These are phyloP conservation scores for Bucco capensis DNA, from an alignment of 2,113 vertebrate species.

Conservation along the genomic window DNA sequence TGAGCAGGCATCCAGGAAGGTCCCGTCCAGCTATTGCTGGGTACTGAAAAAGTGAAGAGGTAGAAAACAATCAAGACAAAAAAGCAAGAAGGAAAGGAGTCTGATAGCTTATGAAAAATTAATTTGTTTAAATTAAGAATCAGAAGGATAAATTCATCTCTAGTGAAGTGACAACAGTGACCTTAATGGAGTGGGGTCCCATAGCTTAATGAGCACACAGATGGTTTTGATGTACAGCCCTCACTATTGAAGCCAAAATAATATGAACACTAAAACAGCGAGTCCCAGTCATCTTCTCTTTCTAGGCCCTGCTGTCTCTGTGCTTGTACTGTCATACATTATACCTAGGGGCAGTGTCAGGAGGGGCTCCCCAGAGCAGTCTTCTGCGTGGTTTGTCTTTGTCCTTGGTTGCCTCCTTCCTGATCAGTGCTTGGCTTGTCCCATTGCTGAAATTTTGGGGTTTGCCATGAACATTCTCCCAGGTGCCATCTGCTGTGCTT, in stretches of 20 bases:
- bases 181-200: neutral
- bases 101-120: neutral
- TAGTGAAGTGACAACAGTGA: neutral
- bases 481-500: rapidly evolving
- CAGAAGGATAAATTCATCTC: neutral
- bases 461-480: neutral
- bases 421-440: neutral
- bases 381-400: neutral
- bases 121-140: neutral
- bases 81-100: neutral
- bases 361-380: neutral
- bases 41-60: neutral
- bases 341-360: neutral
- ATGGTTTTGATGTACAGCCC: neutral
- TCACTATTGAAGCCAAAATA: neutral
- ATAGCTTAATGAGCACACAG: neutral
- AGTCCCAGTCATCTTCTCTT: rapidly evolving
- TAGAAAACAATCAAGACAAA: neutral
- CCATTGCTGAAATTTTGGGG: rapidly evolving
- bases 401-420: neutral
- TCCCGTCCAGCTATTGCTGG: neutral
- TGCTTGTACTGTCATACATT: neutral
- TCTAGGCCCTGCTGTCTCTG: neutral
- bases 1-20: neutral
- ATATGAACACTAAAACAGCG: neutral